phyloP scores from a whole-genome alignment of 2,113 vertebrate species.

The Dendropsophus ebraccatus region DNA sequence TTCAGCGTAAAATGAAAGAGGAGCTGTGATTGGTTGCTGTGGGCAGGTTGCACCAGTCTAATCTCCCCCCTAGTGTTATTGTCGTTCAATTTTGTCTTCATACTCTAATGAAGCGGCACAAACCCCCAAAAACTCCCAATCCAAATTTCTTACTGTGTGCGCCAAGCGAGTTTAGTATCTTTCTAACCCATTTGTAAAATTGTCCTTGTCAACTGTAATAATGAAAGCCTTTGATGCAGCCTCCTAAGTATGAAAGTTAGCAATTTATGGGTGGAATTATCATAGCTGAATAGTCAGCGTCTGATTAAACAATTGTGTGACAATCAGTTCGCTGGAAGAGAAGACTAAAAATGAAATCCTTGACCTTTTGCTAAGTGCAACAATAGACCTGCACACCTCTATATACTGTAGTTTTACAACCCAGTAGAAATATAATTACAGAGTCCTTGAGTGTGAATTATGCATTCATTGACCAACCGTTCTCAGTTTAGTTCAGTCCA shows the following conservation, averaged over 20 bases:
- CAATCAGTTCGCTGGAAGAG: background rate
- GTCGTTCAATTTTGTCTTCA: background rate
- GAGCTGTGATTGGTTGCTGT: too few relatives aligned
- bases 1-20: too few relatives aligned
- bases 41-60: too few relatives aligned
- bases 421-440: constrained; percentile 8
- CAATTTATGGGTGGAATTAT: background rate
- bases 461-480: background rate
- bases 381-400: constrained; percentile 9
- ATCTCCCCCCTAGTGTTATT: background rate
- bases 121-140: too few relatives aligned
- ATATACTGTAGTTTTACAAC: constrained; percentile 8
- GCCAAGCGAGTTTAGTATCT: background rate
- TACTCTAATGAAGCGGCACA: too few relatives aligned
- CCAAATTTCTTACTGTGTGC: background rate
- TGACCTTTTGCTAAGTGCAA: background rate
- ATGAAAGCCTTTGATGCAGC: background rate
- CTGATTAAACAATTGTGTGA: constrained; percentile 18
- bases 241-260: background rate
- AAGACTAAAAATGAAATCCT: constrained; percentile 22
- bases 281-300: constrained; percentile 8
- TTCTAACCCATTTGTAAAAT: background rate
- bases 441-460: constrained; percentile 12
- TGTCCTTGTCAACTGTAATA: background rate
- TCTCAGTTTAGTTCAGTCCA: background rate